phyloP scores from a whole-genome alignment of 2,797 vertebrate species.

The Onychomys arenicola region DNA sequence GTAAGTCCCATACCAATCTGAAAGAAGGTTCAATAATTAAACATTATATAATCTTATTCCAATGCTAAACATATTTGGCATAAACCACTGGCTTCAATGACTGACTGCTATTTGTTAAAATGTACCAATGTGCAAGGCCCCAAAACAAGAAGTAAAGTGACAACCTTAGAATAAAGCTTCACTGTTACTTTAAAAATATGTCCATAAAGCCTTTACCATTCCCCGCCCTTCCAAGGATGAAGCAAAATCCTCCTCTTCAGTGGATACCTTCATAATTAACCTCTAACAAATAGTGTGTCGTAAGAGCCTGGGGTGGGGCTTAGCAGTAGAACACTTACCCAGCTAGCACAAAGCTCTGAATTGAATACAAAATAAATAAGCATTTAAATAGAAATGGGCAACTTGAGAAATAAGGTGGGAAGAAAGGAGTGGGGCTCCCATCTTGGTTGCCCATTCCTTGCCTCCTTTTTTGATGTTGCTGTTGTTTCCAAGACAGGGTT shows the following conservation, averaged over 20 bases:
- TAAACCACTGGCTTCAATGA: not conserved
- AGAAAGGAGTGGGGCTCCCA: not conserved
- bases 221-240: not conserved
- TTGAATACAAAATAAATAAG: not conserved
- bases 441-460: not conserved
- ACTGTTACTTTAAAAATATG: not conserved
- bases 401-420: not conserved
- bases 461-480: not conserved
- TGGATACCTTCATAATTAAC: not conserved
- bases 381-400: not conserved
- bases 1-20: not conserved
- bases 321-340: not conserved
- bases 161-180: not conserved
- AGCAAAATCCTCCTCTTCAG: not conserved
- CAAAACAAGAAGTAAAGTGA: not conserved
- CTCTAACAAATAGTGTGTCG: not conserved
- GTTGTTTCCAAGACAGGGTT: not conserved
- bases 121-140: not conserved
- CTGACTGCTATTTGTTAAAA: not conserved
- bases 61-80: not conserved
- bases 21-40: not conserved
- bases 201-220: not conserved
- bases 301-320: not conserved
- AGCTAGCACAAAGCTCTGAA: not conserved
- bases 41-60: not conserved